phyloP scores from a whole-genome alignment of 2,797 vertebrate species.

The Trematomus bernacchii region DNA sequence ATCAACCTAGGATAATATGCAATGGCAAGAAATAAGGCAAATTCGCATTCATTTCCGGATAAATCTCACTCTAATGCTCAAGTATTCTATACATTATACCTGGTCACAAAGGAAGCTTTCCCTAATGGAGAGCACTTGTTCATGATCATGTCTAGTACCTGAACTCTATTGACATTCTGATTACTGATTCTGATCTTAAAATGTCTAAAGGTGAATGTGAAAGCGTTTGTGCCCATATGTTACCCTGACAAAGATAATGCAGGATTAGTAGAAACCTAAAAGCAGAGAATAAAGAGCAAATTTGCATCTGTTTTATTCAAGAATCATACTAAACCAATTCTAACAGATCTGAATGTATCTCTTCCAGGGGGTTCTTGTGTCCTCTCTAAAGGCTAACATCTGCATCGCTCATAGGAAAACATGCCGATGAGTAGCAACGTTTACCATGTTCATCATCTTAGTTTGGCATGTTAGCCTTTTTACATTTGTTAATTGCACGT shows the following conservation, averaged over 20 bases:
- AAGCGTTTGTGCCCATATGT: background rate
- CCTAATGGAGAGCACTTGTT: conserved; percentile 24
- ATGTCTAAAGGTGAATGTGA: background rate
- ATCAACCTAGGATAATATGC: too few species aligned
- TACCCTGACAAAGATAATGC: background rate
- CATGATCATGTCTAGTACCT: background rate
- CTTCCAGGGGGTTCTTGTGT: background rate
- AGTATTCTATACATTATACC: background rate
- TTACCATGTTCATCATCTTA: background rate
- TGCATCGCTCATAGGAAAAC: too few species aligned
- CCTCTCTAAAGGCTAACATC: background rate
- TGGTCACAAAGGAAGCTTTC: conserved; percentile 15
- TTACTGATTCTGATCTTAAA: conserved; percentile 11
- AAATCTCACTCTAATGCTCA: background rate
- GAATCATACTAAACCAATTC: conserved; percentile 3
- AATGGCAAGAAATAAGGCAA: background rate
- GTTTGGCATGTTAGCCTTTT: background rate
- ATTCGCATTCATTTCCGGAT: conserved; percentile 4
- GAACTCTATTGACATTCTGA: conserved; percentile 13
- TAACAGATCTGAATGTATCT: background rate
- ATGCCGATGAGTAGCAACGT: background rate
- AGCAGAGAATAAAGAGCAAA: background rate
- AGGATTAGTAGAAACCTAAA: background rate
- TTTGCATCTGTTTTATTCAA: background rate
- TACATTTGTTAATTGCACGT: too few species aligned